A percentile compares a stretch with the other conserved stretches of the same genome.
phyloP scores from a whole-genome alignment of 2,888 invertebrate species.

The Amorpha juglandis region DNA sequence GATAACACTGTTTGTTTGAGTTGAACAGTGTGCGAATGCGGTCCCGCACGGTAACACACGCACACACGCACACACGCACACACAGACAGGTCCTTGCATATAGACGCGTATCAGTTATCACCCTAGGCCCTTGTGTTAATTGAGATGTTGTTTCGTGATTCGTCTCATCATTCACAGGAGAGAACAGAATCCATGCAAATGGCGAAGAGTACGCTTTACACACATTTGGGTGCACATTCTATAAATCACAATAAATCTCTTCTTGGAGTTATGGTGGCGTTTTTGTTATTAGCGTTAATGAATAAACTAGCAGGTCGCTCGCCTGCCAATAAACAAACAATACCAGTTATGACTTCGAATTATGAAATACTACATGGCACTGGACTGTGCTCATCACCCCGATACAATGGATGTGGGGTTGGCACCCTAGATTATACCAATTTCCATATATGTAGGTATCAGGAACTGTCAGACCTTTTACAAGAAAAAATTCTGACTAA shows the following conservation, averaged over 20 bases:
- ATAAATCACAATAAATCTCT: neutral
- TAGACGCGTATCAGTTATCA: neutral
- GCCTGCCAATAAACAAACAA: too few species aligned
- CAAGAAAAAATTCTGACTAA: neutral
- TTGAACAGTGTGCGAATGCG: constrained; percentile 44
- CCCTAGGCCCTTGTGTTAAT: neutral
- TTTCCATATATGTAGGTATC: neutral
- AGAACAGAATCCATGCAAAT: neutral
- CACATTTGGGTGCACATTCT: neutral
- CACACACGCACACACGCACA: constrained; percentile 15
- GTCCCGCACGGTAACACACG: constrained; percentile 30
- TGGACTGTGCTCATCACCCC: too few species aligned
- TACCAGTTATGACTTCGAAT: too few species aligned
- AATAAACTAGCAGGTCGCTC: too few species aligned
- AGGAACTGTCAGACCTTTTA: neutral
- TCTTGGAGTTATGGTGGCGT: too few species aligned
- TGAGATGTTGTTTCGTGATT: neutral
- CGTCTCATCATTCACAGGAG: neutral
- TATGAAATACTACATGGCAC: too few species aligned
- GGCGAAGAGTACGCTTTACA: neutral
- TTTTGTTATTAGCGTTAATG: too few species aligned
- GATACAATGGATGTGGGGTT: too few species aligned
- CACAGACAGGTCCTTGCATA: neutral
- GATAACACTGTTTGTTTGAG: constrained; percentile 60
- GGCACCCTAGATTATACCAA: neutral